These are phyloP conservation scores for Mormyrus proboscirostris DNA, from an alignment of 2,797 vertebrate species.

Conservation along the genomic window DNA sequence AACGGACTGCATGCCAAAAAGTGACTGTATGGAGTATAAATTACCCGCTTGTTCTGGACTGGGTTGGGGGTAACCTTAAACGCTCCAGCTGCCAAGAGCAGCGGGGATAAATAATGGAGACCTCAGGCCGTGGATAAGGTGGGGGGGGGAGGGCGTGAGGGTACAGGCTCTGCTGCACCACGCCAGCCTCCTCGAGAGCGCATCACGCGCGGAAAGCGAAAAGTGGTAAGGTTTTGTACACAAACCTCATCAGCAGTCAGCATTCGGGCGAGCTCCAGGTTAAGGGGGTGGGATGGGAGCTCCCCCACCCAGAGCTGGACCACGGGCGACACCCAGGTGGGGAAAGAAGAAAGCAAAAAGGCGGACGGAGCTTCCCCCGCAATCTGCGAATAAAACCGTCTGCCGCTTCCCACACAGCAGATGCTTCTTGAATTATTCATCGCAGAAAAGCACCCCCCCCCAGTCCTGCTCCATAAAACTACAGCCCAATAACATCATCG, in stretches of 20 bases:
- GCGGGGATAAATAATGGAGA: slow-evolving; percentile 38
- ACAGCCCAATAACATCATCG: slow-evolving; percentile 60
- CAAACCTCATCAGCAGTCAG: background rate
- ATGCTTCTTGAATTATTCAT: slow-evolving; percentile 59
- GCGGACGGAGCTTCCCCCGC: slow-evolving; percentile 34
- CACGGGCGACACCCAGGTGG: background rate
- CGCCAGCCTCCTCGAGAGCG: slow-evolving; percentile 37
- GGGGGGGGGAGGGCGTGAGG: slow-evolving; percentile 5
- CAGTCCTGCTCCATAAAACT: slow-evolving; percentile 47
- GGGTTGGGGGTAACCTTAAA: slow-evolving; percentile 53
- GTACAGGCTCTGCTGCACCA: slow-evolving; percentile 31
- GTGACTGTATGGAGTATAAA: slow-evolving; percentile 54
- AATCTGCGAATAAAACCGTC: slow-evolving; percentile 39
- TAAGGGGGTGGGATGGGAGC: background rate
- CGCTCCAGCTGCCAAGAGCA: slow-evolving; percentile 40
- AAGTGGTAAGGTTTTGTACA: background rate
- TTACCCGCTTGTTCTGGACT: slow-evolving; percentile 54
- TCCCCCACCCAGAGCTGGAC: background rate
- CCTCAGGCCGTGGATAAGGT: slow-evolving; percentile 17
- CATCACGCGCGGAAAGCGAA: background rate
- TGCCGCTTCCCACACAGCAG: slow-evolving; percentile 39
- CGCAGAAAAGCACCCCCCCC: slow-evolving; percentile 40
- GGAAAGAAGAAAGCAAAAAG: slow-evolving; percentile 36
- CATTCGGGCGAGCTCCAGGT: background rate
- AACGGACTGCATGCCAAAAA: slow-evolving; percentile 47